phyloP scores from a whole-genome alignment of 2,797 vertebrate species.

The Linurgus olivaceus region DNA sequence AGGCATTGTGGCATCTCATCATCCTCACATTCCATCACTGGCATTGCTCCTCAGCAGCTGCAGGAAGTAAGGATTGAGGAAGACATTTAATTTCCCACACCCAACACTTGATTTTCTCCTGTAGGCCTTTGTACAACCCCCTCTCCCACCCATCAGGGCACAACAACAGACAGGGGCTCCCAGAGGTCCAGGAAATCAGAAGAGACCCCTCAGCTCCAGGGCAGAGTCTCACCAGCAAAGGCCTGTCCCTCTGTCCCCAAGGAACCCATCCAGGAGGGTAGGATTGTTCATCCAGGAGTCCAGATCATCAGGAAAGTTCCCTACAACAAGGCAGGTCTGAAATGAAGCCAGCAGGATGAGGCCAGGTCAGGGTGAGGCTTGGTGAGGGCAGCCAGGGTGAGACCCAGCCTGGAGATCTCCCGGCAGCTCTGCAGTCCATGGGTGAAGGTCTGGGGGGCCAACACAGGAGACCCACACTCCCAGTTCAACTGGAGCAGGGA shows the following conservation, averaged over 20 bases:
- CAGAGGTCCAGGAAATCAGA: not conserved
- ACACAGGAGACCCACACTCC: not conserved
- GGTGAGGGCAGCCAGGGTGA: not conserved
- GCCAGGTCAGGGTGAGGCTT: not conserved
- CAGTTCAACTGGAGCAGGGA: rapidly evolving
- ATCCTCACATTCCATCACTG: not conserved
- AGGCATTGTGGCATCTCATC: rapidly evolving
- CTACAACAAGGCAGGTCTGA: not conserved
- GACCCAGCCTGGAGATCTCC: not conserved
- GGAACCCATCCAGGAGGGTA: rapidly evolving
- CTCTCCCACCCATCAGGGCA: not conserved
- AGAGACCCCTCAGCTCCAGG: not conserved
- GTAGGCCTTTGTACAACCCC: not conserved
- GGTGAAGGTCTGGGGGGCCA: not conserved
- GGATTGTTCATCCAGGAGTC: not conserved
- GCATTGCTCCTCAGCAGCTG: not conserved
- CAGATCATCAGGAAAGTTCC: not conserved
- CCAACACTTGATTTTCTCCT: not conserved
- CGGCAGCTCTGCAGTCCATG: not conserved
- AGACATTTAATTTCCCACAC: not conserved
- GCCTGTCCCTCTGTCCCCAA: not conserved
- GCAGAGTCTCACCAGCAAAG: not conserved
- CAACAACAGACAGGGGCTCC: not conserved
- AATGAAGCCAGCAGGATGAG: not conserved
- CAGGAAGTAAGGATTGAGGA: not conserved